A percentile compares a stretch with the other conserved stretches of the same genome.
Evolutionary conservation across 2,888 invertebrate species (phyloP).

Genomic region (Megamerina dolium): DNA sequence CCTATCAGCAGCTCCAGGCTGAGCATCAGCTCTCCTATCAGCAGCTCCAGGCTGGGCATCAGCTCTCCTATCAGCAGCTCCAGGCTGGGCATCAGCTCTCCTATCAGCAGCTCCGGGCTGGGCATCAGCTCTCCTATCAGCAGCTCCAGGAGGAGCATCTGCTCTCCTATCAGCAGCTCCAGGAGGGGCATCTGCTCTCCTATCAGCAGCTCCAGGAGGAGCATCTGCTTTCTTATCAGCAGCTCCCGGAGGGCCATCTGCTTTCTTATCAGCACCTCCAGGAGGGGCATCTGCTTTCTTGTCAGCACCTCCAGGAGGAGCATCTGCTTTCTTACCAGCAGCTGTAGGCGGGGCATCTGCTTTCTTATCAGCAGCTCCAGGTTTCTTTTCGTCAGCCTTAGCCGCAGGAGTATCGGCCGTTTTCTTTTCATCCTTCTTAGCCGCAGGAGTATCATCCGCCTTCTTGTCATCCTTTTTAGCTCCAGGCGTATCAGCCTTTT

Average conservation of each 20-base stretch:
- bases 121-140: background rate
- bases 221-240: conserved; percentile 1
- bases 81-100: conserved; percentile 1
- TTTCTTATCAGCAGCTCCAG: background rate
- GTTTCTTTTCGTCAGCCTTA: background rate
- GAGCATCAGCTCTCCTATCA: background rate
- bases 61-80: background rate
- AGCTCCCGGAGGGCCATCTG: background rate
- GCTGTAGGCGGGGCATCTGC: background rate
- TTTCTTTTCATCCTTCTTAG: background rate
- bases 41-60: background rate
- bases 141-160: background rate
- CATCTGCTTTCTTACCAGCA: background rate
- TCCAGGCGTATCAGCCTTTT: background rate
- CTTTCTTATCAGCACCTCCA: background rate
- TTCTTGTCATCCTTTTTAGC: background rate
- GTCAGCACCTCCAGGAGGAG: background rate
- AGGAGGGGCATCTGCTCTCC: background rate
- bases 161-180: background rate
- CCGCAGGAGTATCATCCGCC: background rate
- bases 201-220: background rate
- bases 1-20: background rate
- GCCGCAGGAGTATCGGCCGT: background rate
- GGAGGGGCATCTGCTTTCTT: background rate
- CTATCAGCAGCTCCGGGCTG: background rate